phyloP scores from a whole-genome alignment of 2,888 invertebrate genomes.

The Omphaloscelis lunosa region DNA sequence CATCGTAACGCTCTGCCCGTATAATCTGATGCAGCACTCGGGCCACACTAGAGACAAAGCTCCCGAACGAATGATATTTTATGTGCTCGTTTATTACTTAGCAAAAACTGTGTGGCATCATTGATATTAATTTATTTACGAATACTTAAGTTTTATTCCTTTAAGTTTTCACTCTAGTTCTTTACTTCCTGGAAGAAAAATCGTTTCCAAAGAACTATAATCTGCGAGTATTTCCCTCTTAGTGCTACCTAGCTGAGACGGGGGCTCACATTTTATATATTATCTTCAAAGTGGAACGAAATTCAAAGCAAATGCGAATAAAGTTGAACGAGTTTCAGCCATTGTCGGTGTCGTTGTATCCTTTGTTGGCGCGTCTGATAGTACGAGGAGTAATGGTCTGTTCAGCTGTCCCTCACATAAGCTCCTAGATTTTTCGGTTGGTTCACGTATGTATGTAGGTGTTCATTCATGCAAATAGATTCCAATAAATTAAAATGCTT shows the following conservation, averaged over 20 bases:
- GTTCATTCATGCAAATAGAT: slow-evolving; percentile 19
- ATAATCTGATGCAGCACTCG: slow-evolving; percentile 36
- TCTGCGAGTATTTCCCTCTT: slow-evolving; percentile 9
- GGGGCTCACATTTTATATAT: slow-evolving; percentile 43
- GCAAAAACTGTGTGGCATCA: slow-evolving; percentile 15
- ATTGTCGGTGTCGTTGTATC: slow-evolving; percentile 65
- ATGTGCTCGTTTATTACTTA: slow-evolving; percentile 28
- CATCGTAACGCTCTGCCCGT: slow-evolving; percentile 41
- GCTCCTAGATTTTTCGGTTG: slow-evolving; percentile 53
- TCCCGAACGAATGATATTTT: slow-evolving; percentile 26
- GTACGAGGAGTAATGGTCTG: slow-evolving; percentile 66
- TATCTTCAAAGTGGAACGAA: slow-evolving; percentile 55
- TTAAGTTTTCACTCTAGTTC: neutral
- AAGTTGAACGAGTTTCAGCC: slow-evolving; percentile 61
- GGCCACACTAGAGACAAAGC: slow-evolving; percentile 20
- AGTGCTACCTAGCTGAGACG: slow-evolving; percentile 32
- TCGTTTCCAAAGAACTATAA: slow-evolving; percentile 10
- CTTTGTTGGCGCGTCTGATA: slow-evolving; percentile 68
- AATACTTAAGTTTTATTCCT: neutral
- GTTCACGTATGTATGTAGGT: slow-evolving; percentile 35
- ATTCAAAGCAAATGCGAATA: slow-evolving; percentile 67
- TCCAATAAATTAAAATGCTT: slow-evolving; percentile 29
- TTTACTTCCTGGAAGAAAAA: neutral
- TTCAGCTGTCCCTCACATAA: slow-evolving; percentile 64
- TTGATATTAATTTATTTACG: slow-evolving; percentile 9